phyloP scores from a whole-genome alignment of 1,140 invertebrate genomes.

The Asobara japonica region DNA sequence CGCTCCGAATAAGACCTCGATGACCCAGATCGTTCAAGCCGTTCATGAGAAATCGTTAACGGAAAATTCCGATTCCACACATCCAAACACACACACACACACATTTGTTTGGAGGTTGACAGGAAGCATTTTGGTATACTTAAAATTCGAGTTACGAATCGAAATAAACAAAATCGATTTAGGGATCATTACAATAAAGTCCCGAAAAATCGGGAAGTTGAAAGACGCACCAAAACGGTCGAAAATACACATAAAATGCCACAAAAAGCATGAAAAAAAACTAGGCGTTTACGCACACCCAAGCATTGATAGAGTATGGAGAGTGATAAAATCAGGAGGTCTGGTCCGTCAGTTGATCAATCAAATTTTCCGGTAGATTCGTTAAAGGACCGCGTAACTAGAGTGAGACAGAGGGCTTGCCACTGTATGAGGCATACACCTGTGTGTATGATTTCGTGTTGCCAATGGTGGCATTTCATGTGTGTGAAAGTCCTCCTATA shows the following conservation, averaged over 20 bases:
- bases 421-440: constrained; percentile 1
- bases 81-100: too few species aligned
- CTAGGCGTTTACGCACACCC: constrained; percentile 9
- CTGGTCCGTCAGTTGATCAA: constrained; percentile 19
- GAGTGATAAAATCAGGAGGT: constrained; percentile 30
- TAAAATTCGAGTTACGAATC: too few species aligned
- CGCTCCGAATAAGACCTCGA: too few species aligned
- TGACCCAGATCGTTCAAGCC: too few species aligned
- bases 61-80: too few species aligned
- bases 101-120: too few species aligned
- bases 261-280: constrained; percentile 23
- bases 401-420: not conserved
- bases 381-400: not conserved
- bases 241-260: not conserved
- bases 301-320: constrained; percentile 3
- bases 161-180: too few species aligned
- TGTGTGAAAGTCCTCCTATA: not conserved
- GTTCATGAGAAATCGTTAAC: too few species aligned
- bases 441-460: too few species aligned
- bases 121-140: too few species aligned
- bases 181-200: too few species aligned
- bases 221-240: not conserved
- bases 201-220: not conserved
- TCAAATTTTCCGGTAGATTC: constrained; percentile 32
- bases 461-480: too few species aligned